Base-by-base conservation (phyloP, 1,140 invertebrate species). In the Mactra quadrangularis region DNA sequence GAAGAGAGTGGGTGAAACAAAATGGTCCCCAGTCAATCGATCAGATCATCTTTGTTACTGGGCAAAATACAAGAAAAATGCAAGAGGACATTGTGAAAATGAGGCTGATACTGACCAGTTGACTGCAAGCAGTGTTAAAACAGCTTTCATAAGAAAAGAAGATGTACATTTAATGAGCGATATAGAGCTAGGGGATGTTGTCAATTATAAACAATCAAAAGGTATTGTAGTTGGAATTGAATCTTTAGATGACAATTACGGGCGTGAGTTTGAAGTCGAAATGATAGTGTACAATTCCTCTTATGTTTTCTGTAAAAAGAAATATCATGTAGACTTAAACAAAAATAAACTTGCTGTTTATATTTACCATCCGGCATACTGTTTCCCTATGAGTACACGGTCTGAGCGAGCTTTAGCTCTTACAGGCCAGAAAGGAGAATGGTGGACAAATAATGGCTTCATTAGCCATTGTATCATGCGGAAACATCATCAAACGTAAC, bases 11-110 rank as follows among this genome's bases (percentile, higher is more conserved):
- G 59, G 74, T 0, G 74, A 76, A 33, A 47, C 13, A 22, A 76
- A 76, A 41, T 76, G 74, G 74, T 15, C 17, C n/a, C 9, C 19
- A 19, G 27, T 25, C 0, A 76, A 76, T 31, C 25, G 74, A n/a
- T 76, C 74, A 19, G 74, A 62, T 45, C 57, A 76, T 52, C 33
- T 76, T 11, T 76, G 74, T 22, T 76, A 45, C 57, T 76, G 74
- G 74, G 74, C 74, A n/a, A 76, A 76, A 41, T 35, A 62, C 25
- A 31, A 52, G 19, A 6, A 47, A 11, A 2, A 0, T 11, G 41
- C 59, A 22, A 41, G 22, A 13, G 35, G 11, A 15, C 0, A 29
- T 9, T 38, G 59, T 22, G 74, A 62, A 38, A 27, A 62, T n/a
- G 9, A 0, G 38, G 25, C n/a, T 13, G 35, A 47, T 13, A 9